These are phyloP conservation scores for Pionites leucogaster DNA, from an alignment of 2,113 vertebrate genomes.

Conservation along the genomic window DNA sequence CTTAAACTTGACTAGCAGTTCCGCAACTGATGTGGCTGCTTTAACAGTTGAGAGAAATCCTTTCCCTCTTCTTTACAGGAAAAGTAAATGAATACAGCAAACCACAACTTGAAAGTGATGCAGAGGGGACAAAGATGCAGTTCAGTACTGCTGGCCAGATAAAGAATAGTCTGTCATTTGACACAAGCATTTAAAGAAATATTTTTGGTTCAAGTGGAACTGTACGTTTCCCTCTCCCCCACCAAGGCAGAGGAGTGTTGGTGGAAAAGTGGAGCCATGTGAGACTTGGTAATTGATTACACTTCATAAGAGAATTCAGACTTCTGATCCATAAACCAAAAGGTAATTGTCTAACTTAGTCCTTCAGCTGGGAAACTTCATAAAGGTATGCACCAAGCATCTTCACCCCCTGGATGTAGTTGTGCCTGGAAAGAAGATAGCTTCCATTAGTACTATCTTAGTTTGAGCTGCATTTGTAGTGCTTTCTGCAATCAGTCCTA, in stretches of 20 bases:
- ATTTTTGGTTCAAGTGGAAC: neutral
- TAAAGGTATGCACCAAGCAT: conserved; percentile 92
- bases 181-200: neutral
- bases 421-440: conserved; percentile 75
- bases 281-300: neutral
- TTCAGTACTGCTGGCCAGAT: neutral
- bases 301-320: neutral
- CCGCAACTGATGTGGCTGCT: neutral
- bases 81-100: neutral
- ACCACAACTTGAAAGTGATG: neutral
- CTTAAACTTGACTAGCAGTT: neutral
- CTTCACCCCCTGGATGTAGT: conserved; percentile 94
- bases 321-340: neutral
- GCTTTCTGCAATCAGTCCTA: neutral
- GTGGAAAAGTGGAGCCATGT: neutral
- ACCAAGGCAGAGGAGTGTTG: neutral
- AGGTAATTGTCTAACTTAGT: conserved; percentile 9
- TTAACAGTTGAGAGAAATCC: neutral
- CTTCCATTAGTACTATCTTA: neutral
- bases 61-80: neutral
- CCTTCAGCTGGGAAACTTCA: conserved; percentile 87
- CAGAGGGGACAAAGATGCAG: neutral
- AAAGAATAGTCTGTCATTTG: neutral
- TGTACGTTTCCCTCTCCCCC: neutral
- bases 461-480: neutral